phyloP scores from a whole-genome alignment of 2,888 invertebrate species.

The Acrobeloides nanus region DNA sequence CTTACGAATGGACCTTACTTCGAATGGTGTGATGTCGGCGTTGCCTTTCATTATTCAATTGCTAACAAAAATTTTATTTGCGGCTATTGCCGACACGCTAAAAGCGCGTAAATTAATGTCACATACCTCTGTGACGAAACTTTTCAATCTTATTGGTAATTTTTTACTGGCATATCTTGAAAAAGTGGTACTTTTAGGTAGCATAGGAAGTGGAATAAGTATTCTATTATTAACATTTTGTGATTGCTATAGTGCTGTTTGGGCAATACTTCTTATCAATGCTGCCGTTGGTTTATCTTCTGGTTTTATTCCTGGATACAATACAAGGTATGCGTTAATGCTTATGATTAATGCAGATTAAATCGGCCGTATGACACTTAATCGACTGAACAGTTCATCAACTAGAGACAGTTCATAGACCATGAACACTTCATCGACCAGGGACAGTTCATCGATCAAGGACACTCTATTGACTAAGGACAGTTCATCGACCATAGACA shows the following conservation, averaged over 20 bases:
- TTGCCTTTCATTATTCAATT: slow-evolving; percentile 48
- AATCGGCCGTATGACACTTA: no score
- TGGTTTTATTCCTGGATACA: slow-evolving; percentile 52
- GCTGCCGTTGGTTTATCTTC: slow-evolving; percentile 45
- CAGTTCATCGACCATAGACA: no score
- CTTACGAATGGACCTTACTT: slow-evolving; percentile 39
- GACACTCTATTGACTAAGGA: no score
- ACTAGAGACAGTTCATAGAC: no score
- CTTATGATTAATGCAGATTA: no score
- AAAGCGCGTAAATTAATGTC: slow-evolving; percentile 24
- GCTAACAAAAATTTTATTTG: slow-evolving; percentile 44
- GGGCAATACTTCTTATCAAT: slow-evolving; percentile 40
- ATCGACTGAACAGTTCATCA: not conserved
- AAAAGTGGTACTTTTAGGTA: slow-evolving; percentile 31
- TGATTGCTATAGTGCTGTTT: slow-evolving; percentile 32
- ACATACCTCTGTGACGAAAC: slow-evolving; percentile 35
- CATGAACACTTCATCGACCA: no score
- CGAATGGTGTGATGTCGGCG: slow-evolving; percentile 51
- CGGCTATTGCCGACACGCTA: slow-evolving; percentile 39
- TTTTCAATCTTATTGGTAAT: slow-evolving; percentile 45
- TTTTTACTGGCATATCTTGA: slow-evolving; percentile 11
- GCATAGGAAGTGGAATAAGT: slow-evolving; percentile 44
- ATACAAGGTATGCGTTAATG: slow-evolving; percentile 35
- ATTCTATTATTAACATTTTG: slow-evolving; percentile 42
- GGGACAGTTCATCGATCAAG: no score